Conservation (phyloP, 2,797 vertebrate species). For the Eremophila alpestris region DNA sequence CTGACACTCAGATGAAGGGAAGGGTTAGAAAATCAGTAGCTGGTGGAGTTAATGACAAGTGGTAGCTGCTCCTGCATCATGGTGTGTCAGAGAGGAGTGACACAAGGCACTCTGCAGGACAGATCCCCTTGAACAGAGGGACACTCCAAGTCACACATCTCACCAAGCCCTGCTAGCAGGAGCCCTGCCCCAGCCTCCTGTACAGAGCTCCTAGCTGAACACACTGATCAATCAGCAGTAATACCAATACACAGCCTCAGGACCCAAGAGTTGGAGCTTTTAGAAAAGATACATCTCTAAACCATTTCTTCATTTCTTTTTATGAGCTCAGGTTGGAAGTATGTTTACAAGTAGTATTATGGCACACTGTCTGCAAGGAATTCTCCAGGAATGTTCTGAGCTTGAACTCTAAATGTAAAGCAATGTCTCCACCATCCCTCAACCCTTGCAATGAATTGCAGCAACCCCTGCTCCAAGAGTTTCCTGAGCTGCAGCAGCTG, state of each 20-base stretch:
- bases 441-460: not conserved
- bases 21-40: slow-evolving; percentile 61
- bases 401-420: not conserved
- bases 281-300: not conserved
- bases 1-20: slow-evolving; percentile 34
- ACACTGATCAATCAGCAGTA: not conserved
- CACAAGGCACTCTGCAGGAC: not conserved
- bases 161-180: not conserved
- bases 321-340: not conserved
- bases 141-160: not conserved
- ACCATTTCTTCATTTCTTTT: not conserved
- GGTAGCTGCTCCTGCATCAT: not conserved
- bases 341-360: not conserved
- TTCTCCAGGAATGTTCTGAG: not conserved
- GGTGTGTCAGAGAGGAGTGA: not conserved
- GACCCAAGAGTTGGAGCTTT: not conserved
- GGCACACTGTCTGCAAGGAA: not conserved
- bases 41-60: slow-evolving; percentile 23
- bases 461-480: not conserved
- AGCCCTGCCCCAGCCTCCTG: not conserved
- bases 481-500: not conserved
- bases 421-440: not conserved
- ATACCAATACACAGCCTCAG: not conserved
- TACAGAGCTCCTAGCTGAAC: not conserved
- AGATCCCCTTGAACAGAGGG: not conserved